Conservation (phyloP, 2,113 vertebrate species). For the Xenopus tropicalis region UCB_Xtro_10.0 CM004450.2:60553001-60553500, state of each 20-base stretch:
- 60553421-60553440: slow-evolving; percentile 19
- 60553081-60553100: too few species aligned
- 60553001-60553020: too few species aligned
- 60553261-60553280: slow-evolving; percentile 24
- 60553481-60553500: slow-evolving; percentile 32
- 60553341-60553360: slow-evolving; percentile 34
- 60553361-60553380: slow-evolving; percentile 33
- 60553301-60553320: slow-evolving; percentile 34
- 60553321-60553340: slow-evolving; percentile 40
- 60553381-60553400: slow-evolving; percentile 12
- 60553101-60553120: too few species aligned
- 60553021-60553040: too few species aligned
- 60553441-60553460: slow-evolving; percentile 43
- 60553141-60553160: not conserved
- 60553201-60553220: slow-evolving; percentile 24
- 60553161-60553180: slow-evolving; percentile 5
- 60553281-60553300: slow-evolving; percentile 1
- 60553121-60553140: too few species aligned
- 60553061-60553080: too few species aligned
- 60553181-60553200: slow-evolving; percentile 13
- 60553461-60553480: slow-evolving; percentile 41
- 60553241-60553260: slow-evolving; percentile 18
- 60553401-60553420: slow-evolving; percentile 23
- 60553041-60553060: too few species aligned
- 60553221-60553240: slow-evolving; percentile 13